Evolutionary conservation across 2,797 vertebrate species (phyloP).

Genomic region (Sebastes miniatus): DNA sequence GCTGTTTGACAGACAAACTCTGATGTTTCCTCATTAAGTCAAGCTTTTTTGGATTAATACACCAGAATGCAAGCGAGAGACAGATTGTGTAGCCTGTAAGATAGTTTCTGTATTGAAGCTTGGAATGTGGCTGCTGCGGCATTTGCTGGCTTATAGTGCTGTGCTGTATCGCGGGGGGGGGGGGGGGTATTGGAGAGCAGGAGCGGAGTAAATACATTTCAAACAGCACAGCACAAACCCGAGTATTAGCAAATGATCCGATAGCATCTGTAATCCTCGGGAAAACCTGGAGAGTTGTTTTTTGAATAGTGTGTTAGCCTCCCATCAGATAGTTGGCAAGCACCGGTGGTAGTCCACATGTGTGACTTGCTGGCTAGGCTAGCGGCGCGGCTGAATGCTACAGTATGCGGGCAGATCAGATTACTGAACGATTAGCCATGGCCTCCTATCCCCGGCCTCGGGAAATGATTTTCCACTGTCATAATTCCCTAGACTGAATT

Average conservation of each 20-base stretch:
- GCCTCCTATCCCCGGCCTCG: slow-evolving; percentile 74
- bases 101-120: slow-evolving; percentile 21
- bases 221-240: slow-evolving; percentile 61
- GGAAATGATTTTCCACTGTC: slow-evolving; percentile 84
- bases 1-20: slow-evolving; percentile 48
- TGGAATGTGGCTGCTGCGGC: slow-evolving; percentile 54
- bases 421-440: slow-evolving; percentile 83
- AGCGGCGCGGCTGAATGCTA: slow-evolving; percentile 67
- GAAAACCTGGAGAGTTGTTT: slow-evolving; percentile 78
- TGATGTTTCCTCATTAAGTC: slow-evolving; percentile 50
- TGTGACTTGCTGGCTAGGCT: slow-evolving; percentile 70
- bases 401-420: slow-evolving; percentile 81
- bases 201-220: slow-evolving; percentile 74
- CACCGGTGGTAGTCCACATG: slow-evolving; percentile 70
- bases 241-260: slow-evolving; percentile 77
- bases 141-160: slow-evolving; percentile 53
- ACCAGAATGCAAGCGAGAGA: slow-evolving; percentile 10
- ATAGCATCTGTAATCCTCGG: slow-evolving; percentile 78
- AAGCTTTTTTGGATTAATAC: slow-evolving; percentile 35
- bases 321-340: slow-evolving; percentile 74
- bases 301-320: slow-evolving; percentile 62
- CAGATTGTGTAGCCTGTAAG: slow-evolving; percentile 22
- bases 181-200: slow-evolving; percentile 48
- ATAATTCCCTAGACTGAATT: slow-evolving; percentile 82
- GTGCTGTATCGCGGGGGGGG: slow-evolving; percentile 11